phyloP scores from a whole-genome alignment of 1,140 invertebrate genomes.

The Drosophila ohnishii region DNA sequence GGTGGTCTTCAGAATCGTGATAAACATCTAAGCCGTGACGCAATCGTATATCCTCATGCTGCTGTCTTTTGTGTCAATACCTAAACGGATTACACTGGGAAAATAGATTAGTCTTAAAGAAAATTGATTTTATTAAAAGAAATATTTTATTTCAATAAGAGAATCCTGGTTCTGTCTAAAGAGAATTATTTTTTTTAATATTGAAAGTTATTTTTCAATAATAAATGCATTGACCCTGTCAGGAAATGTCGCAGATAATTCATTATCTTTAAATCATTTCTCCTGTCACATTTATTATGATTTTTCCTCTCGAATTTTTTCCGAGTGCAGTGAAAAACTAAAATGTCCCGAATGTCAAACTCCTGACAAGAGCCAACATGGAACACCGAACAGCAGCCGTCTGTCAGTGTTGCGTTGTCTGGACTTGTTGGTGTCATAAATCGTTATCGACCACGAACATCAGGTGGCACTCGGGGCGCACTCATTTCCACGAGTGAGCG shows the following conservation, averaged over 20 bases:
- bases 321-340: slow-evolving; percentile 24
- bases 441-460: slow-evolving; percentile 82
- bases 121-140: background rate
- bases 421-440: slow-evolving; percentile 75
- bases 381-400: slow-evolving; percentile 50
- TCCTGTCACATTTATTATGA: background rate
- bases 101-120: background rate
- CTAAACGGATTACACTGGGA: slow-evolving; percentile 38
- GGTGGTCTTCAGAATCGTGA: slow-evolving; percentile 40
- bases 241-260: background rate
- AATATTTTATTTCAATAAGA: background rate
- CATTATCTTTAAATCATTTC: background rate
- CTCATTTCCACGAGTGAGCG: slow-evolving; percentile 48
- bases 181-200: background rate
- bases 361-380: slow-evolving; percentile 32
- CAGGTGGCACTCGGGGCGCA: slow-evolving; percentile 76
- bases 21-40: slow-evolving; percentile 69
- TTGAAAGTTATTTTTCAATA: background rate
- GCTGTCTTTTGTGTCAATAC: slow-evolving; percentile 43
- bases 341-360: slow-evolving; percentile 56
- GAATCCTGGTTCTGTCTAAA: background rate
- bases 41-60: slow-evolving; percentile 54
- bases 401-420: slow-evolving; percentile 42
- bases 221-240: background rate
- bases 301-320: background rate